Percentiles rank a stretch among this genome's conserved stretches.
These are phyloP conservation scores for Hydrophis major DNA, from an alignment of 2,797 vertebrate species.

Conservation along the genomic window DNA sequence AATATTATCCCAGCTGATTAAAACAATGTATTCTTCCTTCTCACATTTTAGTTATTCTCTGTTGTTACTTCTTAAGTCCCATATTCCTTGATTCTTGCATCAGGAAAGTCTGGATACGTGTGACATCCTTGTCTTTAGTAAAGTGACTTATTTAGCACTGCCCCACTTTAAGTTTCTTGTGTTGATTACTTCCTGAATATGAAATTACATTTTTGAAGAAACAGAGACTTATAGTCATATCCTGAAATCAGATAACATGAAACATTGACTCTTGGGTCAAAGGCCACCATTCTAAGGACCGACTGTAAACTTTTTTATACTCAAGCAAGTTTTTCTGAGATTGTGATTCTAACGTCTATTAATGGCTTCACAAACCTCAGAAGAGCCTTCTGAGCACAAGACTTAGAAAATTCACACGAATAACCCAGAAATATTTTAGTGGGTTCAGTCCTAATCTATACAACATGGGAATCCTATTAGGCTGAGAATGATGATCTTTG, in stretches of 20 bases:
- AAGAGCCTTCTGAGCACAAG: not conserved
- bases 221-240: not conserved
- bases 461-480: not conserved
- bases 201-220: not conserved
- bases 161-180: not conserved
- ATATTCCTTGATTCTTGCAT: not conserved
- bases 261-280: not conserved
- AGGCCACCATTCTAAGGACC: not conserved
- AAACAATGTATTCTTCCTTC: not conserved
- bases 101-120: not conserved
- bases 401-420: not conserved
- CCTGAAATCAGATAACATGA: not conserved
- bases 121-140: not conserved
- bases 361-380: not conserved
- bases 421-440: not conserved
- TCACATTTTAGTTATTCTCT: slow-evolving; percentile 57
- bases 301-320: not conserved
- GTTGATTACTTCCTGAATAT: not conserved
- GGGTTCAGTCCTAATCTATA: not conserved
- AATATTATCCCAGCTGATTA: slow-evolving; percentile 59
- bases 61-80: slow-evolving; percentile 36
- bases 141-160: not conserved
- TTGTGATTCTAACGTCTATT: not conserved
- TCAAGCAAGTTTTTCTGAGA: not conserved
- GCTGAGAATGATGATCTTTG: not conserved